Percentiles rank a stretch among this genome's conserved stretches.
These are phyloP conservation scores for Ascidia mentula DNA, from an alignment of 23 tunicate genomes.

Conservation along the genomic window DNA sequence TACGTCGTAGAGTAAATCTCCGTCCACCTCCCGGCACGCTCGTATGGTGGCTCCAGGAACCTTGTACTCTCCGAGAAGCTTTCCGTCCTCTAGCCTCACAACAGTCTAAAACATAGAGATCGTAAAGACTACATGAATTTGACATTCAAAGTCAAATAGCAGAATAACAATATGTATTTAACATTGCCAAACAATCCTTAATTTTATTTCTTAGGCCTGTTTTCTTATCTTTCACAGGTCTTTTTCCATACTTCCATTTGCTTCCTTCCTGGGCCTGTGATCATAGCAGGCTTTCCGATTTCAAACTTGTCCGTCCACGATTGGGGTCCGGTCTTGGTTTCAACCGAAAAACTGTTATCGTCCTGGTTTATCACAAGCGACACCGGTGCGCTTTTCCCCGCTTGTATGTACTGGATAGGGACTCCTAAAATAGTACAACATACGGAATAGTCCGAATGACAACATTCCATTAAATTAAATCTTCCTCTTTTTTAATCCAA, in stretches of 20 bases:
- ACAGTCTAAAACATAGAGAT: constrained; percentile 24
- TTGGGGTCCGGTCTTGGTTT: constrained; percentile 55
- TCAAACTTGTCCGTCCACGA: constrained; percentile 67
- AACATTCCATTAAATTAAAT: too few relatives aligned
- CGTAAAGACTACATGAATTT: background rate
- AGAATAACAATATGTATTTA: too few relatives aligned
- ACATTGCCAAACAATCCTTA: too few relatives aligned
- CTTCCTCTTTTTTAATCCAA: background rate
- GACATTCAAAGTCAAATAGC: background rate
- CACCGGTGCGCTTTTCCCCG: constrained; percentile 59
- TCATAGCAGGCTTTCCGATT: constrained; percentile 55
- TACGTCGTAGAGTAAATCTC: constrained; percentile 50
- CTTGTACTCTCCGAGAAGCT: constrained; percentile 39
- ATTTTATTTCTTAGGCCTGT: too few relatives aligned
- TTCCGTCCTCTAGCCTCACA: constrained; percentile 30
- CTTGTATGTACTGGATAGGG: constrained; percentile 55
- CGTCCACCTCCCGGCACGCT: constrained; percentile 45
- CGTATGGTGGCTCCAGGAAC: constrained; percentile 23
- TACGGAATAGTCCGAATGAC: too few relatives aligned
- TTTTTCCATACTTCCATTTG: constrained; percentile 46
- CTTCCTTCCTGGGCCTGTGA: constrained; percentile 46
- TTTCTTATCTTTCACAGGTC: too few relatives aligned
- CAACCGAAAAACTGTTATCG: constrained; percentile 35
- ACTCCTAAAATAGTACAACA: constrained; percentile 23
- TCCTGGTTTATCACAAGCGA: constrained; percentile 18